Evolutionary conservation across 1,140 invertebrate species (phyloP).

Genomic region (Charaxes varanes): DNA sequence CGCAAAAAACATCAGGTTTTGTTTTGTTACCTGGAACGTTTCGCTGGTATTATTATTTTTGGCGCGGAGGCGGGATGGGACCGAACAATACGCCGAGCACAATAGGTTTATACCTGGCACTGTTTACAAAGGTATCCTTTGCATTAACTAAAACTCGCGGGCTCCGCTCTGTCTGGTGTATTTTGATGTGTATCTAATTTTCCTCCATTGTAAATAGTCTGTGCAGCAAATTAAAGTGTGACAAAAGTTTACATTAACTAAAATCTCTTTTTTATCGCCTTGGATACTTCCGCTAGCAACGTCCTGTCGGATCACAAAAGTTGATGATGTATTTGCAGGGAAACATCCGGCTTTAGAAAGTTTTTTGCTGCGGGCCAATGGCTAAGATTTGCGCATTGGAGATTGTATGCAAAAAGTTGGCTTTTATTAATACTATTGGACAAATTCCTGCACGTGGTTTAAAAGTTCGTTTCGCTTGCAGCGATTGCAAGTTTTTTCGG

Average conservation of each 20-base stretch:
- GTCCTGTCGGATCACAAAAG: constrained; percentile 1
- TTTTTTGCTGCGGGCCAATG: background rate
- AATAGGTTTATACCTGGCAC: constrained; percentile 59
- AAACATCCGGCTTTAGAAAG: constrained; percentile 25
- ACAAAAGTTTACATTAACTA: background rate
- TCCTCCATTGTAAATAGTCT: constrained; percentile 27
- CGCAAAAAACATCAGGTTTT: constrained; percentile 52
- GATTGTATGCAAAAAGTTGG: constrained; percentile 1
- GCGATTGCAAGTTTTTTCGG: no score
- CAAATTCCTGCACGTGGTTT: no score
- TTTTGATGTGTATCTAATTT: constrained; percentile 31
- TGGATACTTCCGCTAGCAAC: constrained; percentile 5
- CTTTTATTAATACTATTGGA: constrained; percentile 1
- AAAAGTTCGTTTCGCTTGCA: no score
- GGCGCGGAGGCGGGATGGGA: constrained; percentile 46
- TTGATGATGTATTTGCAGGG: constrained; percentile 12
- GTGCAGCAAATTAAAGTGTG: constrained; percentile 32
- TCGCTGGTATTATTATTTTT: constrained; percentile 54
- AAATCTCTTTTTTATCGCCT: background rate
- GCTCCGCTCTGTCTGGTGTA: constrained; percentile 51
- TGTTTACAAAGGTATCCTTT: constrained; percentile 50
- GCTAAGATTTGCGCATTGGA: constrained; percentile 8
- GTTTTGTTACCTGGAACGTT: constrained; percentile 59
- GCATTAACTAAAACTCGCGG: constrained; percentile 29
- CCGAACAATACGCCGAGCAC: constrained; percentile 43